Conservation (phyloP, 2,113 vertebrate species). For the Oceanodroma tethys region DNA sequence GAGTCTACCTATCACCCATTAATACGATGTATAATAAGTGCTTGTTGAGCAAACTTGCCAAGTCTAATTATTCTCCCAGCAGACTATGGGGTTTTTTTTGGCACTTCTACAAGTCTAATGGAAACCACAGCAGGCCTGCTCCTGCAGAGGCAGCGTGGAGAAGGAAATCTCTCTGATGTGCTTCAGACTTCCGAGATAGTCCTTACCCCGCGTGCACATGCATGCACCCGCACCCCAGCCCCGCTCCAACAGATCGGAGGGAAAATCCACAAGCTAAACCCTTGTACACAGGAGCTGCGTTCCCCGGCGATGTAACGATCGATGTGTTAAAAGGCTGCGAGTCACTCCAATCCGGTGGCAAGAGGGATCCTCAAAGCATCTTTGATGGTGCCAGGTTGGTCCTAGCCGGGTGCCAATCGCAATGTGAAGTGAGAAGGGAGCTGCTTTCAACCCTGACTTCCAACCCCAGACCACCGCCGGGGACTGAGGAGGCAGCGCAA, state of each 20-base stretch:
- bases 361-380: background rate
- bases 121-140: background rate
- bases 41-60: constrained; percentile 42
- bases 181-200: background rate
- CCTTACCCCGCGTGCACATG: background rate
- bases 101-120: background rate
- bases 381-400: background rate
- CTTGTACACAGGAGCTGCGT: background rate
- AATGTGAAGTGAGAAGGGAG: background rate
- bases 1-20: background rate
- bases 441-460: background rate
- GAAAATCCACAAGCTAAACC: background rate
- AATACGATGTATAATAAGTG: background rate
- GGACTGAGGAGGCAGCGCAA: background rate
- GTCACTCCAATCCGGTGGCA: background rate
- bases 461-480: background rate
- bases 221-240: background rate
- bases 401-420: background rate
- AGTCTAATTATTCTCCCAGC: background rate
- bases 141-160: background rate
- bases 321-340: background rate
- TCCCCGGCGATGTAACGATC: background rate
- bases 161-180: background rate
- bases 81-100: background rate
- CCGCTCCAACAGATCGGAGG: rapidly evolving